Evolutionary conservation across 2,888 invertebrate genomes (phyloP).

Genomic region (Cheilosia urbana): DNA sequence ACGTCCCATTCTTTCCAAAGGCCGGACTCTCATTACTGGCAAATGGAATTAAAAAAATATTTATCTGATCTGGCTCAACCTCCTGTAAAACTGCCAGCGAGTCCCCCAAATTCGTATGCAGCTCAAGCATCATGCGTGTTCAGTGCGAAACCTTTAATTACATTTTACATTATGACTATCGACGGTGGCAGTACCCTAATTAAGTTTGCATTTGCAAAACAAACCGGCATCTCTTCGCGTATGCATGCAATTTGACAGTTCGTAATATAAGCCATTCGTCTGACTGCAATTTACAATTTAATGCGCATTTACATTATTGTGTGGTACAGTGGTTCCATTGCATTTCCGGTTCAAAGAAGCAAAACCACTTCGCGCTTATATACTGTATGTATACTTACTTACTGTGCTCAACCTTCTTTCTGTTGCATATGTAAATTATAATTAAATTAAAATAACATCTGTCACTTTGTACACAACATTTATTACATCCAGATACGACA

Average conservation of each 20-base stretch:
- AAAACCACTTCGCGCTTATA: no score
- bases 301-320: neutral
- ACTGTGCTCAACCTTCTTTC: neutral
- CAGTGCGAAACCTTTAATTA: neutral
- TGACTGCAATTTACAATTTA: constrained; percentile 2
- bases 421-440: constrained; percentile 18
- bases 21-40: no score
- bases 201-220: neutral
- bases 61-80: no score
- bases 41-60: no score
- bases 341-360: constrained; percentile 7
- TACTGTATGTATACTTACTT: no score
- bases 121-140: neutral
- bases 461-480: constrained; percentile 13
- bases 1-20: no score
- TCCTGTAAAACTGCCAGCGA: no score
- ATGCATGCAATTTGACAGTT: constrained; percentile 7
- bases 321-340: neutral
- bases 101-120: no score
- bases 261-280: neutral
- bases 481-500: neutral
- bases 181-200: neutral
- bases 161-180: neutral
- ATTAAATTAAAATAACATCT: constrained; percentile 51
- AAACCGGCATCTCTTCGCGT: neutral